Base-by-base conservation (phyloP, 2,113 vertebrate species). In the Eptesicus fuscus region DNA sequence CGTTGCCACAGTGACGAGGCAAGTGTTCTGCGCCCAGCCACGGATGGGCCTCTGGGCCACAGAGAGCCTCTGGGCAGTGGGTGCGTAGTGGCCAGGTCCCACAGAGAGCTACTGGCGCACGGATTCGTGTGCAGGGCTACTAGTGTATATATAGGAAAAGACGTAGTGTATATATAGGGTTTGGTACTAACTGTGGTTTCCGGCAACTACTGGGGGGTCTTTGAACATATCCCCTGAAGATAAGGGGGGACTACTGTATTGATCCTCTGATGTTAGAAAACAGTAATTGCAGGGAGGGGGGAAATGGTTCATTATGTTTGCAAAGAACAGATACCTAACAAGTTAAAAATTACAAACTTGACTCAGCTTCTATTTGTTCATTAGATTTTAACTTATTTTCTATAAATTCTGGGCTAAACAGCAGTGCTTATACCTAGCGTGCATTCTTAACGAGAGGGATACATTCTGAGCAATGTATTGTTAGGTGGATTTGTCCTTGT, bases 241-340 rank as follows among this genome's bases (percentile, higher is more conserved):
- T 56, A 79, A 56, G 47, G 7, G 51, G n/a, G 35, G 22, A 11
- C 23, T 28, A 28, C 12, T 2, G 5, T 49, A 61, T 28, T 83
- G 94, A 94, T 94, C 37, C 20, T 61, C 69, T 28, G 20, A 88
- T 78, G 80, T 42, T 35, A 76, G 79, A 86, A 93, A 93, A 78
- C 47, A 86, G 74, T n/a, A 51, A 65, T 93, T 93, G 79, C 25
- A 18, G 71, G 20, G 88, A 22, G 89, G 94, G 85, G 30, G 89
- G 94, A 92, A 83, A 93, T 13, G 25, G 67, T 80, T 91, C n/a
- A 37, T 94, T 84, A 67, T 4, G 59, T 63, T 37, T 92, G 88
- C 61, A 49, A 32, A 88, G 47, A 85, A 78, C 13, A 73, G 59
- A 92, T 7, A 47, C 5, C 10, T 13, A n/a, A 28, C 23, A n/a